Evolutionary conservation across 2,888 invertebrate species (phyloP), one percentile per base, ranked within the genome.

Genomic region (Brachyopa scutellaris): DNA sequence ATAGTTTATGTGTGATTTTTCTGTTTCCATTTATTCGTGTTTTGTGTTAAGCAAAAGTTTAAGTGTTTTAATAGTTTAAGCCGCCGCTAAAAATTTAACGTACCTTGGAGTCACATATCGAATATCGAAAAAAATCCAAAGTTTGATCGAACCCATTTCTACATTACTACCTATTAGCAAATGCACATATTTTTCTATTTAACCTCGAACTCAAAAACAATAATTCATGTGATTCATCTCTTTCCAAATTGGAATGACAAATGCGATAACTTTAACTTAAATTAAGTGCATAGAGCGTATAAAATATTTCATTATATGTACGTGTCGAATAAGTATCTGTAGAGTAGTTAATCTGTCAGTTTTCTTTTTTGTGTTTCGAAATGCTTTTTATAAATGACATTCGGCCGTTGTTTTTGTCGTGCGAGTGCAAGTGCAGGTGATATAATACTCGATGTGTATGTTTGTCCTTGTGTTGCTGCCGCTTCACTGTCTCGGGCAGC

Each of bases 1-100:
- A 59, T 72, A 77, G 70, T 82, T 77, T 72, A 59, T 66, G 77
- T 82, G 66, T 77, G 76, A 64, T 49, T 69, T 64, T 64, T 72
- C 11, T 13, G 38, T 80, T 57, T 15, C 11, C 29, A 31, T 66
- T 61, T 49, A 55, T 64, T 26, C 51, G 73, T 69, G 7, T 40
- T 15, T 21, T 40, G 11, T 21, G 47, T 49, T 26, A 42, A 9
- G 5, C 11, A 9, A 51, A 59, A 61, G 11, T 72, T 69, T 74
- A 62, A 33, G 17, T 62, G 62, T 74, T n/a, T n/a, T 33, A 26
- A 26, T 51, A 36, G 29, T 53, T 31, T 31, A 53, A 62, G 51
- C 21, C 53, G 55, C 31, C 69, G 40, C 57, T 51, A 40, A 26
- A 17, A 42, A 38, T 74, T 38, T 55, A 53, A 62, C 49, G 76